A percentile compares a stretch with the other conserved stretches of the same genome.
Conservation (phyloP, 2,888 invertebrate genomes). For the Mesochorus sp. region DNA sequence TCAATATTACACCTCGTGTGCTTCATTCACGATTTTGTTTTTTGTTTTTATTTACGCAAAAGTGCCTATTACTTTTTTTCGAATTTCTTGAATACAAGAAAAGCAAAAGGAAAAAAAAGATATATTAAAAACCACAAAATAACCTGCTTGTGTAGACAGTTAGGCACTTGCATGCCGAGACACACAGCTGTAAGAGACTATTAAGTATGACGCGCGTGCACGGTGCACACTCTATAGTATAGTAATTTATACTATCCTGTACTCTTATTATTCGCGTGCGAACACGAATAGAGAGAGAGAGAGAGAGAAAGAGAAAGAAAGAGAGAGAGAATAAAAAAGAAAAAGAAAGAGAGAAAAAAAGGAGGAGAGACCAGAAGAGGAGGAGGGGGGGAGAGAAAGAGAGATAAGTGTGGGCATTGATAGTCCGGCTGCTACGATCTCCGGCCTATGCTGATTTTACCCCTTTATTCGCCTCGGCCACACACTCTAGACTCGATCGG, state of each 20-base stretch:
- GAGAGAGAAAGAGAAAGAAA: too few relatives aligned
- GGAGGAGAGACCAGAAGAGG: too few relatives aligned
- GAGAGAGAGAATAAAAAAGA: too few relatives aligned
- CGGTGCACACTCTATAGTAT: not conserved
- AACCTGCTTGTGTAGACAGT: not conserved
- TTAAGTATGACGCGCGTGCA: conserved; percentile 40
- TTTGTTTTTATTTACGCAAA: too few relatives aligned
- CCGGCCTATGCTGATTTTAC: conserved; percentile 8
- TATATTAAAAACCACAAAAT: not conserved
- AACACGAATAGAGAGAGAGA: not conserved
- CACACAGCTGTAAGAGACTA: conserved; percentile 19
- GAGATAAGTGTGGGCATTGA: conserved; percentile 29
- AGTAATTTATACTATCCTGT: conserved; percentile 16
- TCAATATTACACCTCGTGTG: too few relatives aligned
- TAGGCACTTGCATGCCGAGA: conserved; percentile 32
- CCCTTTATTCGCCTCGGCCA: conserved; percentile 4
- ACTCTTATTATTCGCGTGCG: not conserved
- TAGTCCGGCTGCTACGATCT: not conserved
- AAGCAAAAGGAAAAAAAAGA: not conserved
- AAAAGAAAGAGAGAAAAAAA: too few relatives aligned
- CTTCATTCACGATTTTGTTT: too few relatives aligned
- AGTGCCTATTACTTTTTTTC: too few relatives aligned
- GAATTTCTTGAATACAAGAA: too few relatives aligned
- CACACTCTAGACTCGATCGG: not conserved
- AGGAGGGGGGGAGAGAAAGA: not conserved